Percentiles rank a stretch among this genome's conserved stretches.
Evolutionary conservation across 2,797 vertebrate species (phyloP).

Genomic region (Pelochelys cantorii): DNA sequence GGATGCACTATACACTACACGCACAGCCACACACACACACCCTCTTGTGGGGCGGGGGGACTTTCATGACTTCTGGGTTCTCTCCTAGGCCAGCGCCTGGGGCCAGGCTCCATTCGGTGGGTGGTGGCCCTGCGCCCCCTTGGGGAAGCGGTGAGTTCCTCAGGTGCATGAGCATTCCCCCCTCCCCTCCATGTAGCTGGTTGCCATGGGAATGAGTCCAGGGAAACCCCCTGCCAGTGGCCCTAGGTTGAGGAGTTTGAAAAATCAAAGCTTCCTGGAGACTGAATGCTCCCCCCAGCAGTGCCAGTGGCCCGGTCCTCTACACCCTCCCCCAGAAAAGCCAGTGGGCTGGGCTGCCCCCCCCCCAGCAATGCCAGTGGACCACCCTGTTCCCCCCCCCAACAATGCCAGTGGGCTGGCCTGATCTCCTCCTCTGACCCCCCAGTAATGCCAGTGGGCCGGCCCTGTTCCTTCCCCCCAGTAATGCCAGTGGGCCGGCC

Average conservation of each 20-base stretch:
- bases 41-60: not conserved
- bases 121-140: not conserved
- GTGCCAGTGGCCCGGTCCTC: too few relatives aligned
- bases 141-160: not conserved
- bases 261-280: not conserved
- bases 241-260: not conserved
- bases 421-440: too few relatives aligned
- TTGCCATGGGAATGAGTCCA: not conserved
- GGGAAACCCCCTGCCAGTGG: not conserved
- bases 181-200: not conserved
- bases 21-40: too few relatives aligned
- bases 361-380: too few relatives aligned
- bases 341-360: too few relatives aligned
- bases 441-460: too few relatives aligned
- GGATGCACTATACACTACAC: not conserved
- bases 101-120: not conserved
- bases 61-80: not conserved
- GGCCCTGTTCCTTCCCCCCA: too few relatives aligned
- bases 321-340: too few relatives aligned
- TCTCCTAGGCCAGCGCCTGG: not conserved
- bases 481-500: too few relatives aligned
- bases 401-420: too few relatives aligned
- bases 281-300: too few relatives aligned
- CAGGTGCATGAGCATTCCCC: not conserved
- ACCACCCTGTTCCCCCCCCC: too few relatives aligned